Conservation (phyloP, 2,888 invertebrate genomes). For the Clistopyga incitator region DNA sequence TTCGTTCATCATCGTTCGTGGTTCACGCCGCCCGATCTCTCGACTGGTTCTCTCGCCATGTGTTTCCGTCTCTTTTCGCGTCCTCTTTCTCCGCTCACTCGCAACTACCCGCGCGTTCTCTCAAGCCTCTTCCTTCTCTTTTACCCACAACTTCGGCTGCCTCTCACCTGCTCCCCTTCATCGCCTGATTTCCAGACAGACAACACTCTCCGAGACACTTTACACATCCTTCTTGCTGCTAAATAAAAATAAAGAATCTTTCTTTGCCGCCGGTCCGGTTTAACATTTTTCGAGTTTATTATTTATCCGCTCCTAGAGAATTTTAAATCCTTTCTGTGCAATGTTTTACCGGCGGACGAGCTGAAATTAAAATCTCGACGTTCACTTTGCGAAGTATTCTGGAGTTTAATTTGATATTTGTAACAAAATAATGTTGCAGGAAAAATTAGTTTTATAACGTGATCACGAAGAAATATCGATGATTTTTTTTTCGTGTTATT, state of each 20-base stretch:
- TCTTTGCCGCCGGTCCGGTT: background rate
- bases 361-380: background rate
- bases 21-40: slow-evolving; percentile 35
- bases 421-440: background rate
- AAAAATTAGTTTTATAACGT: background rate
- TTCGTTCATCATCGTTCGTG: slow-evolving; percentile 1
- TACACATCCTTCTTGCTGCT: background rate
- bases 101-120: slow-evolving; percentile 44
- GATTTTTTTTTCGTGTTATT: no score
- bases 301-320: no score
- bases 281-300: background rate
- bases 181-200: slow-evolving; percentile 22
- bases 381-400: background rate
- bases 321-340: background rate
- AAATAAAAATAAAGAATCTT: no score
- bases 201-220: background rate
- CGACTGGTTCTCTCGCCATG: slow-evolving; percentile 55
- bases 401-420: background rate
- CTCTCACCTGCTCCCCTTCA: slow-evolving; percentile 52
- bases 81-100: slow-evolving; percentile 60
- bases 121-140: slow-evolving; percentile 15
- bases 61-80: slow-evolving; percentile 52
- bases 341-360: background rate
- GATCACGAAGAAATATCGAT: no score
- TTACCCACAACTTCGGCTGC: slow-evolving; percentile 7